Evolutionary conservation across 1,140 invertebrate genomes (phyloP).

Genomic region (Panonychus citri): DNA sequence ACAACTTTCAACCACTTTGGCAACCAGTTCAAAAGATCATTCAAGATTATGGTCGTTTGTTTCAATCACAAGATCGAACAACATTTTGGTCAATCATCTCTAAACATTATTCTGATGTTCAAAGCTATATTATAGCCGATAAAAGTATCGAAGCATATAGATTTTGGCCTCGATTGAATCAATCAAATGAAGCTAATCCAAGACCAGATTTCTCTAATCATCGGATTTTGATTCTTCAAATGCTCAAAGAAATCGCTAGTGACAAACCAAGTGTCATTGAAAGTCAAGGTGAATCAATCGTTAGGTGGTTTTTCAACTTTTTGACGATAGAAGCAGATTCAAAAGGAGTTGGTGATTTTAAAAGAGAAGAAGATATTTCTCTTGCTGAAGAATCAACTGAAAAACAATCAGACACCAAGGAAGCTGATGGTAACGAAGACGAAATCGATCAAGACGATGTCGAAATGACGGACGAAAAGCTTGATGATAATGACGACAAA

Average conservation of each 20-base stretch:
- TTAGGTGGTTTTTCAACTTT: constrained; percentile 40
- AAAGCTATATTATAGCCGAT: neutral
- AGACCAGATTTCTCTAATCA: constrained; percentile 42
- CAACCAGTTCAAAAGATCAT: constrained; percentile 36
- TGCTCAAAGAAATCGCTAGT: constrained; percentile 45
- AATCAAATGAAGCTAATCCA: constrained; percentile 7
- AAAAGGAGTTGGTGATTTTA: too few species aligned
- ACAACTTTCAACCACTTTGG: constrained; percentile 73
- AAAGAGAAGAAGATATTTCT: neutral
- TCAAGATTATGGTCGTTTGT: neutral
- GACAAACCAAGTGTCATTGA: constrained; percentile 47
- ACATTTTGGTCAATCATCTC: neutral
- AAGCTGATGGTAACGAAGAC: constrained; percentile 5
- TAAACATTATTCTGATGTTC: neutral
- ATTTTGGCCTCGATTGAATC: neutral
- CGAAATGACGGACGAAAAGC: constrained; percentile 5
- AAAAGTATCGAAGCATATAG: neutral
- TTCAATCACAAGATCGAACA: neutral
- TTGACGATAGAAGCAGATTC: neutral
- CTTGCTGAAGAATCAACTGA: neutral
- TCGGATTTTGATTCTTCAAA: constrained; percentile 50
- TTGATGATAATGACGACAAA: neutral
- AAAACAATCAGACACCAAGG: neutral
- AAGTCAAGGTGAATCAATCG: constrained; percentile 47
- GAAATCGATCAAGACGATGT: constrained; percentile 7